These are phyloP conservation scores for Onthophagus sagittarius DNA, from an alignment of 2,888 invertebrate genomes.

Conservation along the genomic window DNA sequence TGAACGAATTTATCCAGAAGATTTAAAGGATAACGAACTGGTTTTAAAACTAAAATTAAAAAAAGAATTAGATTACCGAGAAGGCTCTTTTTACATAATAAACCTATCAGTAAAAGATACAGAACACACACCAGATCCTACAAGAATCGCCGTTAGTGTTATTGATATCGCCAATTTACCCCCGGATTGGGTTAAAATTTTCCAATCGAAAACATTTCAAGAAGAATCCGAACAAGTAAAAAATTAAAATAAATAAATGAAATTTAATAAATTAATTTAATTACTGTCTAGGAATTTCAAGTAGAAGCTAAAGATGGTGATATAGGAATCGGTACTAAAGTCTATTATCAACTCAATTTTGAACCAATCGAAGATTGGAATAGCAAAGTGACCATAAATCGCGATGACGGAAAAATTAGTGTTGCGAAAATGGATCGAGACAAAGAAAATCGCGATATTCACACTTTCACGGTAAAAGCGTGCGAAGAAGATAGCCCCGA, in stretches of 20 bases:
- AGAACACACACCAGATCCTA: constrained; percentile 27
- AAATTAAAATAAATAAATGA: background rate
- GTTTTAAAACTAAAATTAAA: background rate
- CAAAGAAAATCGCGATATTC: constrained; percentile 33
- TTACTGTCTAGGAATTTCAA: constrained; percentile 32
- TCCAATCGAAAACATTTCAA: constrained; percentile 56
- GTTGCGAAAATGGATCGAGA: constrained; percentile 35
- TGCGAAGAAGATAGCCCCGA: constrained; percentile 33
- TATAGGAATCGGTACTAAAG: constrained; percentile 54
- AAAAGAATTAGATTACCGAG: constrained; percentile 27
- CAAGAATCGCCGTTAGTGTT: constrained; percentile 53
- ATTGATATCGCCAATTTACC: constrained; percentile 54
- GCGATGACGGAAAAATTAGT: no score
- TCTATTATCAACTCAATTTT: constrained; percentile 51
- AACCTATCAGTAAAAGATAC: constrained; percentile 11
- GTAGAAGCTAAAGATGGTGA: constrained; percentile 58
- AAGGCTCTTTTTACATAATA: constrained; percentile 18
- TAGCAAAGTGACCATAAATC: background rate
- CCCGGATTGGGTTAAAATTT: constrained; percentile 56
- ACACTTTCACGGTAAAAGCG: constrained; percentile 40
- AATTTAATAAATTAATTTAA: background rate
- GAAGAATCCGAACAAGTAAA: constrained; percentile 41
- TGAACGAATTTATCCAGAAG: background rate
- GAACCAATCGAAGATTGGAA: constrained; percentile 40
- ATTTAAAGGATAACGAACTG: background rate